Evolutionary conservation across 2,113 vertebrate species (phyloP).

Genomic region (Planiliza haematocheilus): DNA sequence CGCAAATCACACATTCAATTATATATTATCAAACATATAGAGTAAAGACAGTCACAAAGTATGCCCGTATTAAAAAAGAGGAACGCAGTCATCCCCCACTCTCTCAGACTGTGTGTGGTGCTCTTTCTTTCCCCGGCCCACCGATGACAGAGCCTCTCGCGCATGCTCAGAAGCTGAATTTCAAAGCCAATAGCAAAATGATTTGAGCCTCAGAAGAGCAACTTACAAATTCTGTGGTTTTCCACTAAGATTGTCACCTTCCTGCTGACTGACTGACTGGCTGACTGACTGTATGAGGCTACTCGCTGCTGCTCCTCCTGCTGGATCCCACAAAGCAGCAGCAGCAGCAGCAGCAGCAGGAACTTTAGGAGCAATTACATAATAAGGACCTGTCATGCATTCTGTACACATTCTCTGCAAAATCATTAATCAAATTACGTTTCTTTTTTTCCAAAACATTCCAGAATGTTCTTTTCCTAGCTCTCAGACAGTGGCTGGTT

Average conservation of each 20-base stretch:
- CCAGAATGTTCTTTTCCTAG: background rate
- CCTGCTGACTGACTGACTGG: background rate
- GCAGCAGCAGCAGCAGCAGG: background rate
- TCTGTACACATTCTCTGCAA: too few relatives aligned
- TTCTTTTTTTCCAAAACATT: background rate
- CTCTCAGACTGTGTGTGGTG: constrained; percentile 52
- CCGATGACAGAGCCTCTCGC: constrained; percentile 43
- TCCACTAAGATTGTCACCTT: constrained; percentile 20
- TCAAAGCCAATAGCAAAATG: constrained; percentile 46
- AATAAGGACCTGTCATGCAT: background rate
- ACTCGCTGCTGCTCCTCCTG: background rate
- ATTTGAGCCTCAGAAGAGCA: constrained; percentile 24
- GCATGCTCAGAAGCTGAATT: constrained; percentile 51
- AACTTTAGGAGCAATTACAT: background rate
- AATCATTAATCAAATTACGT: too few relatives aligned
- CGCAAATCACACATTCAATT: background rate
- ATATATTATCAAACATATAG: background rate
- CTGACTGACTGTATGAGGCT: too few relatives aligned
- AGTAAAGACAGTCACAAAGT: background rate
- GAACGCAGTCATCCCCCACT: background rate
- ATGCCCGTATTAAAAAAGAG: background rate
- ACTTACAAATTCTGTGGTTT: constrained; percentile 43
- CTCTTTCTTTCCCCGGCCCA: constrained; percentile 18
- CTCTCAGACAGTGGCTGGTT: background rate
- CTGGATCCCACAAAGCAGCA: background rate